Evolutionary conservation across 2,797 vertebrate genomes (phyloP).

Genomic region (Cuniculus paca): DNA sequence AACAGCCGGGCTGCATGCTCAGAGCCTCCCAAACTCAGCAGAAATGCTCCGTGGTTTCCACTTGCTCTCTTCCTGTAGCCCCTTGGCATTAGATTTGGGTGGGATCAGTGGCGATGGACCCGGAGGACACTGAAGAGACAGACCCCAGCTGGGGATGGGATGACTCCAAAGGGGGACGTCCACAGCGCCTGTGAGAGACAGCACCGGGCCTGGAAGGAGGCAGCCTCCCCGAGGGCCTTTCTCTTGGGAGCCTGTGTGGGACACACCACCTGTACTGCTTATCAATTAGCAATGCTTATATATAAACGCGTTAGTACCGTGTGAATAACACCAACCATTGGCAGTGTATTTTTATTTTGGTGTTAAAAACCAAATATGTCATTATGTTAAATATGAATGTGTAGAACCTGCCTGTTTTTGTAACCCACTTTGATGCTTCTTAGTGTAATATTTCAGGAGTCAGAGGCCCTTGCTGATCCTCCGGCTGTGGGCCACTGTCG

Average conservation of each 20-base stretch:
- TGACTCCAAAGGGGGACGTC: background rate
- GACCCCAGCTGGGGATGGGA: background rate
- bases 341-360: background rate
- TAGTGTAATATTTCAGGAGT: background rate
- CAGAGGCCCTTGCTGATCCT: background rate
- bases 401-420: background rate
- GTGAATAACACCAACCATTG: background rate
- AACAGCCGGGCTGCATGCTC: background rate
- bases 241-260: background rate
- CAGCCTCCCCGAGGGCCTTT: rapidly evolving
- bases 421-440: background rate
- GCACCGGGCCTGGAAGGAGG: background rate
- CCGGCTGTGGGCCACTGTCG: background rate
- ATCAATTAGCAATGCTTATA: background rate
- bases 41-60: background rate
- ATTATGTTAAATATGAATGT: background rate
- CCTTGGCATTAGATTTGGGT: background rate
- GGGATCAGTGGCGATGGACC: background rate
- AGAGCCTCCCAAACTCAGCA: background rate
- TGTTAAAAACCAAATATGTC: conserved; percentile 13
- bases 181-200: background rate
- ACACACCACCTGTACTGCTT: background rate
- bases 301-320: background rate
- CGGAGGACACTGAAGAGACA: background rate
- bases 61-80: background rate